Evolutionary conservation across 2,113 vertebrate genomes (phyloP).

Genomic region (Lycaon pictus): DNA sequence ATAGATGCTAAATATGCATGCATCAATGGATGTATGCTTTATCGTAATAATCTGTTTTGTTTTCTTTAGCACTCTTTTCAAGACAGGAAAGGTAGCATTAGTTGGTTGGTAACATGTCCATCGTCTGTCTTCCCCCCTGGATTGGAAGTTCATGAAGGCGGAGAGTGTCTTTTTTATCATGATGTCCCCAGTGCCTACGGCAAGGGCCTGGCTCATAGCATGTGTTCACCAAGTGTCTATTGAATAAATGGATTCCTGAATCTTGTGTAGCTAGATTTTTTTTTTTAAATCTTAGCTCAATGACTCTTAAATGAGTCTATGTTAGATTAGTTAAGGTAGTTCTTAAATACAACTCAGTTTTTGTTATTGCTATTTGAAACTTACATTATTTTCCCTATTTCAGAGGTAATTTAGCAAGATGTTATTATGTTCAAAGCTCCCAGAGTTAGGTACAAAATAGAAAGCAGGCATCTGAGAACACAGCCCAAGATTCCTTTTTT

Average conservation of each 20-base stretch:
- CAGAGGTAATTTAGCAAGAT: neutral
- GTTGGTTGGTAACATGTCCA: neutral
- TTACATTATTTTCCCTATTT: conserved; percentile 13
- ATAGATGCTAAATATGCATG: neutral
- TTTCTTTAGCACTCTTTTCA: conserved; percentile 1
- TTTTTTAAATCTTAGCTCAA: neutral
- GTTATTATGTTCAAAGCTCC: neutral
- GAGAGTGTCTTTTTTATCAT: neutral
- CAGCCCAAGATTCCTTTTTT: neutral
- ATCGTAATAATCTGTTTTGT: neutral
- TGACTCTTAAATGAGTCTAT: neutral
- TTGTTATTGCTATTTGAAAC: neutral
- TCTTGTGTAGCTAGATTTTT: neutral
- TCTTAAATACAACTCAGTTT: neutral
- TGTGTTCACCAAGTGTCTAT: neutral
- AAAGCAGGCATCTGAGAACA: neutral
- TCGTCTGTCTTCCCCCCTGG: neutral
- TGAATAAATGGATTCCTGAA: neutral
- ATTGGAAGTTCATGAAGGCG: neutral
- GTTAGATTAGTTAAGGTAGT: neutral
- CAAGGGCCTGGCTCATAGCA: neutral
- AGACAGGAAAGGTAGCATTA: neutral
- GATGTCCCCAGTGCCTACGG: neutral
- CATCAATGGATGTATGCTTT: neutral
- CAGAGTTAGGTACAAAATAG: neutral